Evolutionary conservation across 2,797 vertebrate species (phyloP), one percentile per base, ranked within the genome.

Genomic region (Paratrypauchen microcephalus): DNA sequence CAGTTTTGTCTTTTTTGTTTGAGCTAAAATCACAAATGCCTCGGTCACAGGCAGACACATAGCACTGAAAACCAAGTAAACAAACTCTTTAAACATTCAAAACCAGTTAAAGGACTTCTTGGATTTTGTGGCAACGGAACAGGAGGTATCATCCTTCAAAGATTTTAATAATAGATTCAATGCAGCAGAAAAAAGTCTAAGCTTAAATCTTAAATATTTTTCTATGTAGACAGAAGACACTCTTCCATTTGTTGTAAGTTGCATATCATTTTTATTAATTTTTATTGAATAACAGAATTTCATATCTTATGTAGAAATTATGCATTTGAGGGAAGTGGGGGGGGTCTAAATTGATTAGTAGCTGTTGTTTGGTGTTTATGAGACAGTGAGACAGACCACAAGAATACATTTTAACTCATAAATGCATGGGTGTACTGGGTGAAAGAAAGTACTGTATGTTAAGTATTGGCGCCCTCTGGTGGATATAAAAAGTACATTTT

Each of bases 401-500:
- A 58, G 56, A 57, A 59, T 30, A 8, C 0, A n/a, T 36, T 59
- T 59, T 59, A 30, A 8, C 18, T 15, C 5, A 58, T 16, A 58
- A 58, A 58, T 30, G 26, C 26, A 59, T 18, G 15, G 28, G 26
- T 19, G 28, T n/a, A 58, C 56, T 16, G 30, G 28, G 30, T 32
- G 28, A 36, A 24, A 57, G 13, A 32, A 26, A 36, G 55, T 13
- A n/a, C n/a, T n/a, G n/a, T n/a, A 63, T 45, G 72, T 2, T 55
- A 52, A 9, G 45, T 26, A 3, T 12, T 57, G 23, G 66, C 65
- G 73, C 86, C 73, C 80, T 81, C 89, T 89, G 18, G 78, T 89
- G 89, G 81, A 79, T 0, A 26, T 18, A 4, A 9, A 59, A 19
- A 6, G 28, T 59, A 13, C 28, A 15, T 16, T 9, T 28, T 15